Conservation (phyloP, 64 coral and sea anemone species). For the Pocillopora verrucosa region DNA sequence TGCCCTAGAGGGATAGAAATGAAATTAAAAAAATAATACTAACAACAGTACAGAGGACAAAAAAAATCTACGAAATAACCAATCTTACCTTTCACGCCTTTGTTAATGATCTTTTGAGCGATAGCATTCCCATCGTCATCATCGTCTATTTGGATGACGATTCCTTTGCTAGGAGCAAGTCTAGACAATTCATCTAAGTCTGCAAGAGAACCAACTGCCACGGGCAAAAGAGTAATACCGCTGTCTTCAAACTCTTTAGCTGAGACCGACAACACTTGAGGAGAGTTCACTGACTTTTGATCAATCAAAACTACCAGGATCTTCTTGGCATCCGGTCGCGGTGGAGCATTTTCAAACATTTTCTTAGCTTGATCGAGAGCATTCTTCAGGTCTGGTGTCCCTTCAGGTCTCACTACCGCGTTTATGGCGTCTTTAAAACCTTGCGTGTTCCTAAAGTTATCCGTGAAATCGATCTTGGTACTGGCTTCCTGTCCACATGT, state of each 20-base stretch:
- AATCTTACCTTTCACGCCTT: slow-evolving; percentile 17
- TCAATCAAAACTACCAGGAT: slow-evolving; percentile 27
- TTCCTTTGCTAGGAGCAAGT: slow-evolving; percentile 5
- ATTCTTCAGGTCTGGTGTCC: slow-evolving; percentile 16
- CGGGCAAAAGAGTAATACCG: slow-evolving; percentile 2
- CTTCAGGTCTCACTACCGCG: not conserved
- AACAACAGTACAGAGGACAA: not conserved
- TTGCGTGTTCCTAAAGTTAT: slow-evolving; percentile 14
- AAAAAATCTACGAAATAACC: not conserved
- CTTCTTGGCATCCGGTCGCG: not conserved
- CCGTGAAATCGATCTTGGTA: not conserved
- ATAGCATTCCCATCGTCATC: not conserved
- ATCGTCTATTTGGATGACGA: slow-evolving; percentile 16
- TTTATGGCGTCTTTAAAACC: not conserved
- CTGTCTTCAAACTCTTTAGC: not conserved
- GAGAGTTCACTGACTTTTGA: slow-evolving; percentile 15
- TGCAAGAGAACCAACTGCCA: slow-evolving; percentile 15
- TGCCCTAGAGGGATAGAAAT: too few species aligned
- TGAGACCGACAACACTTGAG: slow-evolving; percentile 4
- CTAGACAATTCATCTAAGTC: slow-evolving; percentile 5
- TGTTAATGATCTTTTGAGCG: slow-evolving; percentile 18
- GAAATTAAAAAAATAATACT: not conserved
- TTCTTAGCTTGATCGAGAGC: not conserved
- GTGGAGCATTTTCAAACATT: not conserved
- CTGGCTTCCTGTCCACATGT: slow-evolving; percentile 12